Percentiles rank a stretch among this genome's conserved stretches.
Conservation (phyloP, 2,888 invertebrate genomes). For the Perizoma affinitatum region DNA sequence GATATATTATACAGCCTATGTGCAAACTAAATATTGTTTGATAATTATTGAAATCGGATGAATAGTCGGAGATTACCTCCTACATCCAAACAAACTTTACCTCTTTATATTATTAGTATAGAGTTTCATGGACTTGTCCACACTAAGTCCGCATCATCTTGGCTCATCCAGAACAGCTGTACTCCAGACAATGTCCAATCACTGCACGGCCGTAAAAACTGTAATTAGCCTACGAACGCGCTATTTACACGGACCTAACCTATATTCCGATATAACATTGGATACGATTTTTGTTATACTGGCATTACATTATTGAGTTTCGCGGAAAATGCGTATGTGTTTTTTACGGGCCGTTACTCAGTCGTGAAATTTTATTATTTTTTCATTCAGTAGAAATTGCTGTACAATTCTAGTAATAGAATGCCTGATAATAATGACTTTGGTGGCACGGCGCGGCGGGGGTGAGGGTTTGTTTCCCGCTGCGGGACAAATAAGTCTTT, state of each 20-base stretch:
- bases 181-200: conserved; percentile 55
- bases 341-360: neutral
- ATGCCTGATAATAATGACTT: too few species aligned
- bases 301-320: conserved; percentile 9
- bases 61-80: too few species aligned
- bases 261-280: conserved; percentile 10
- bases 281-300: neutral
- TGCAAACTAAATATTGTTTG: too few species aligned
- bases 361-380: conserved; percentile 2
- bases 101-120: neutral
- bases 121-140: conserved; percentile 33
- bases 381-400: conserved; percentile 3
- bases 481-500: too few species aligned
- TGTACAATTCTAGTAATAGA: too few species aligned
- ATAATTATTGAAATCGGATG: too few species aligned
- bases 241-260: conserved; percentile 30
- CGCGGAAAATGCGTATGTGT: conserved; percentile 2
- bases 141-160: conserved; percentile 38
- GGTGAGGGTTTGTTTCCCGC: too few species aligned
- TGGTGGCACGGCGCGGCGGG: too few species aligned
- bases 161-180: conserved; percentile 52
- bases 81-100: neutral
- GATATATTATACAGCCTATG: too few species aligned
- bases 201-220: conserved; percentile 48
- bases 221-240: conserved; percentile 49